Evolutionary conservation across 2,888 invertebrate species (phyloP).

Genomic region (Lymantria monacha): DNA sequence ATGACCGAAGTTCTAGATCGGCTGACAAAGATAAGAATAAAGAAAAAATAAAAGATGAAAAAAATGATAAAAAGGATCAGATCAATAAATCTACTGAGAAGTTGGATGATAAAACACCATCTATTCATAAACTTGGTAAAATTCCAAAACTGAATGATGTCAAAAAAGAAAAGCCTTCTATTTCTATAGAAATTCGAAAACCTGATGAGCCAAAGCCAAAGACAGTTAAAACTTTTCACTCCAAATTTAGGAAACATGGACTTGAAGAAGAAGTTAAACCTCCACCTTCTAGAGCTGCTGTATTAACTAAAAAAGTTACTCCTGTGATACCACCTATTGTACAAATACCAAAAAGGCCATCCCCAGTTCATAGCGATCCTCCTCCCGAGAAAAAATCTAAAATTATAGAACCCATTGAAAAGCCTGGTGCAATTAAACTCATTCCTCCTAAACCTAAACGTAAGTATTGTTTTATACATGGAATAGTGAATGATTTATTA

Average conservation of each 20-base stretch:
- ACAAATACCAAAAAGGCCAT: conserved; percentile 72
- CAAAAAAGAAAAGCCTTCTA: conserved; percentile 87
- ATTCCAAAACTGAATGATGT: conserved; percentile 87
- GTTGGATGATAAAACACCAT: conserved; percentile 85
- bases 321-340: conserved; percentile 70
- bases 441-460: conserved; percentile 95
- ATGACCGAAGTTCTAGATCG: conserved; percentile 49
- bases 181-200: conserved; percentile 91
- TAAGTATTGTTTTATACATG: conserved; percentile 84
- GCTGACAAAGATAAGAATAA: conserved; percentile 56
- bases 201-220: conserved; percentile 88
- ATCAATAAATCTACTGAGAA: conserved; percentile 78
- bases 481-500: conserved; percentile 42
- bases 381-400: conserved; percentile 91
- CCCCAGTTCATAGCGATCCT: conserved; percentile 72
- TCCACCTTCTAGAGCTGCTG: conserved; percentile 88
- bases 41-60: conserved; percentile 49
- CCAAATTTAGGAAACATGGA: conserved; percentile 95
- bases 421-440: conserved; percentile 91
- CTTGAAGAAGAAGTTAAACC: conserved; percentile 93
- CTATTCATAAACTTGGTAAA: conserved; percentile 88
- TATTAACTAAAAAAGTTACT: conserved; percentile 81
- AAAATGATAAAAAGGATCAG: conserved; percentile 42
- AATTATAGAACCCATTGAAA: conserved; percentile 83
- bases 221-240: conserved; percentile 95